These are phyloP conservation scores for Sylvia atricapilla DNA, from an alignment of 2,113 vertebrate species.

Conservation along the genomic window DNA sequence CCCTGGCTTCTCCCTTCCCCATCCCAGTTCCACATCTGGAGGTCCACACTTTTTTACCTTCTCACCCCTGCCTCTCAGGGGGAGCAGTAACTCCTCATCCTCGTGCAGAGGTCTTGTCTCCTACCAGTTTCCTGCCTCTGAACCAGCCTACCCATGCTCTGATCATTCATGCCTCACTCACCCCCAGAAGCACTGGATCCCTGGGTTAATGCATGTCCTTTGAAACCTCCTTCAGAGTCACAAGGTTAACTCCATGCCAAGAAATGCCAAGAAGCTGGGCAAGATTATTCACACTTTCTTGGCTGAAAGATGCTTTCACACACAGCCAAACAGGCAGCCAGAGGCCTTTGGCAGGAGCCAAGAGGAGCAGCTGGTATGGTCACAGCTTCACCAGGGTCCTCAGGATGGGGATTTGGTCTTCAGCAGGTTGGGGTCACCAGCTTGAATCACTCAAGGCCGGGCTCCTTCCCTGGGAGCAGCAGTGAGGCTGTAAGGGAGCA, in stretches of 20 bases:
- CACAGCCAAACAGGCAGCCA: fast-evolving
- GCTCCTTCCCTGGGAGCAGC: background rate
- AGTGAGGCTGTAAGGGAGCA: background rate
- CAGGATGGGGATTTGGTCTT: background rate
- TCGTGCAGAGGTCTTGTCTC: background rate
- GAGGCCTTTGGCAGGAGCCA: background rate
- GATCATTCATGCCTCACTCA: background rate
- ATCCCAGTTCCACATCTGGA: background rate
- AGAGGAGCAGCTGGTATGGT: background rate
- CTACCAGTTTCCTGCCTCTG: background rate
- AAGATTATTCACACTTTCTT: background rate
- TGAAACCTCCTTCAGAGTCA: background rate
- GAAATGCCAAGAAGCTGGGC: background rate
- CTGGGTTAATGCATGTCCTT: background rate
- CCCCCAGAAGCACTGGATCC: background rate
- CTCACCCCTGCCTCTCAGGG: background rate
- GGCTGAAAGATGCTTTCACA: background rate
- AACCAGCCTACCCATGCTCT: background rate
- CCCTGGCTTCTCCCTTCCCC: background rate
- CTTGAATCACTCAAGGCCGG: background rate
- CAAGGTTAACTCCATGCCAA: background rate
- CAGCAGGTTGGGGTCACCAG: background rate
- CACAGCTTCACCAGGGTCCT: background rate
- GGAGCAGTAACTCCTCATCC: background rate
- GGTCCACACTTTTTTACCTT: background rate